These are phyloP conservation scores for Hippocampus barbouri DNA, from an alignment of 2,113 vertebrate species.

Conservation along the genomic window DNA sequence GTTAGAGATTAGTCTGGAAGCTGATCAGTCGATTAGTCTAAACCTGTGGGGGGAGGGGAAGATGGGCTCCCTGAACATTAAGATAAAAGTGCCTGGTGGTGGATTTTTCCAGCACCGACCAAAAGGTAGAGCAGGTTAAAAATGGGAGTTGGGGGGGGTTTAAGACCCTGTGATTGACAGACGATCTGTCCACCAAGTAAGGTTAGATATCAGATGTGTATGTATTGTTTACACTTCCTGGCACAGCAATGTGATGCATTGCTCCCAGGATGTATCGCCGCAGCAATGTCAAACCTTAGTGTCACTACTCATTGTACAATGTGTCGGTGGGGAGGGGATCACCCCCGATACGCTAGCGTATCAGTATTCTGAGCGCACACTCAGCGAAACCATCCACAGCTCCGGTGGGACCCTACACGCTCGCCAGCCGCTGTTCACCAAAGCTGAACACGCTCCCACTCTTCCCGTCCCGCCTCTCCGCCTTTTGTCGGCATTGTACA, in stretches of 20 bases:
- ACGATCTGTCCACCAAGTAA: background rate
- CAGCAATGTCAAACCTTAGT: background rate
- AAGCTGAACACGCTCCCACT: slow-evolving; percentile 63
- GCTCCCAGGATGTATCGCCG: background rate
- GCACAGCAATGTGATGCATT: background rate
- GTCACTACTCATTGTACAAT: slow-evolving; percentile 30
- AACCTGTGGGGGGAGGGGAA: background rate
- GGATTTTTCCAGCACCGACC: background rate
- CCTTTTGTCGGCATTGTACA: slow-evolving; percentile 19
- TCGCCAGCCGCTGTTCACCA: slow-evolving; percentile 49
- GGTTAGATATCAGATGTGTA: background rate
- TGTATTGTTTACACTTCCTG: background rate
- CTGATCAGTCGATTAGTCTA: slow-evolving; percentile 56
- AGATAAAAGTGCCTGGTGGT: slow-evolving; percentile 15
- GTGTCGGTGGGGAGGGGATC: slow-evolving; percentile 1
- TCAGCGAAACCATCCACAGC: slow-evolving; percentile 58
- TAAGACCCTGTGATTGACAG: background rate
- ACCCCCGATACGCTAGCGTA: slow-evolving; percentile 23
- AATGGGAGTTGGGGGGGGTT: background rate
- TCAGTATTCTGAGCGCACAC: slow-evolving; percentile 68
- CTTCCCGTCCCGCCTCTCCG: slow-evolving; percentile 3
- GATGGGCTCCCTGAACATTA: background rate
- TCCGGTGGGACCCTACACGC: slow-evolving; percentile 56
- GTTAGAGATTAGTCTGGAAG: slow-evolving; percentile 42
- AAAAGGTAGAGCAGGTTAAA: background rate